Evolutionary conservation across 2,888 invertebrate species (phyloP), one percentile per base, ranked within the genome.

Genomic region (Caprella mutica): DNA sequence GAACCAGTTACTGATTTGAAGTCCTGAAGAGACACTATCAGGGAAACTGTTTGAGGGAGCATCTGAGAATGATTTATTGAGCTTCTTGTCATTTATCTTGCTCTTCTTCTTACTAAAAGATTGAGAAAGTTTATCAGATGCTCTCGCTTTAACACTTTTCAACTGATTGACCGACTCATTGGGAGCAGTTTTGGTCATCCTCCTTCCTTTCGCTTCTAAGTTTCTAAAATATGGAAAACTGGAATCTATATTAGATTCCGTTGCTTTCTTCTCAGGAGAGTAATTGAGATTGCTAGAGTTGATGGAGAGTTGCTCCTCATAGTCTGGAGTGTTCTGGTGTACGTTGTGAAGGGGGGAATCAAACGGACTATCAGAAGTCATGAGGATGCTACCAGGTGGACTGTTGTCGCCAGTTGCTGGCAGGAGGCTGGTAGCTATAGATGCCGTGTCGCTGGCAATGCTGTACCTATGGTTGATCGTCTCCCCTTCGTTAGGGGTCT

Each of bases 321-420:
- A n/a, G 43, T 63, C 63, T 23, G 63, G 63, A 2, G 63, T 63
- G 44, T 63, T 63, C 42, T 59, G 63, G 51, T 63, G 63, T 24
- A 63, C 52, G 21, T 57, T 43, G 33, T 59, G 63, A 14, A 59
- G 24, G 8, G 63, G 63, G 6, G 63, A 63, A 42, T 63, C 63
- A 52, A 54, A 63, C 5, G 63, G 59, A 19, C 59, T 56, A 21
- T 61, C 58, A 12, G 61, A 58, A n/a, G n/a, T n/a, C 9, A 61
- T 55, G 24, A 56, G 55, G 29, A 63, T 52, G 43, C 63, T 63
- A 21, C 57, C 59, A 17, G 56, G 57, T 23, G 63, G 63, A 33
- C 59, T 59, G 6, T 59, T 59, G 35, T 59, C 59, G 29, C 54
- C 63, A 9, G 57, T 59, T 5, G 63, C 59, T 26, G 55, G 57